Conservation (phyloP, 2,888 invertebrate species). For the Polydrusus tereticollis region DNA sequence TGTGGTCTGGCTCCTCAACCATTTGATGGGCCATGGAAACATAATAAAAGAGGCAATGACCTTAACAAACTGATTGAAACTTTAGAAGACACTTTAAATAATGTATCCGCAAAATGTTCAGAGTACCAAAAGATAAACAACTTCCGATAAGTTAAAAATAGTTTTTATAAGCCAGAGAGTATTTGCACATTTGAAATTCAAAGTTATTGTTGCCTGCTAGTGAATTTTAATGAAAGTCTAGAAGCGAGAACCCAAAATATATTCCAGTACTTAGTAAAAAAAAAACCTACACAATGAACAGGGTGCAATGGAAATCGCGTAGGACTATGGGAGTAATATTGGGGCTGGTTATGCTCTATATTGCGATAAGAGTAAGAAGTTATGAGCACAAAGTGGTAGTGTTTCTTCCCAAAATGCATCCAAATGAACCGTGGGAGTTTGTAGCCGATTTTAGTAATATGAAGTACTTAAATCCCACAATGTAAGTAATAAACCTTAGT, state of each 20-base stretch:
- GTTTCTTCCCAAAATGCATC: conserved; percentile 70
- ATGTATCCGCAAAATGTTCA: not conserved
- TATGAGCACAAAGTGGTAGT: conserved; percentile 68
- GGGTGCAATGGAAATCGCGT: conserved; percentile 61
- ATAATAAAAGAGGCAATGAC: conserved; percentile 17
- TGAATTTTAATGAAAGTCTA: conserved; percentile 9
- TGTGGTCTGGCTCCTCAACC: no score
- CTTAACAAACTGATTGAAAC: not conserved
- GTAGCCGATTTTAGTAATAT: conserved; percentile 83
- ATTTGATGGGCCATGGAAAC: no score
- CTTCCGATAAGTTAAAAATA: conserved; percentile 35
- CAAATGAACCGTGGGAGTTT: conserved; percentile 78
- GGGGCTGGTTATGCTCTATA: conserved; percentile 57
- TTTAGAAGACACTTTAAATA: not conserved
- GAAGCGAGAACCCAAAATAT: no score
- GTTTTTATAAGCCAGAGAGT: not conserved
- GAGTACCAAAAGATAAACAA: conserved; percentile 31
- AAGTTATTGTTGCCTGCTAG: not conserved
- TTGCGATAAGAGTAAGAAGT: conserved; percentile 59
- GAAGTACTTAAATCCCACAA: conserved; percentile 78
- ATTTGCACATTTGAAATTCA: conserved; percentile 15
- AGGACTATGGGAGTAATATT: conserved; percentile 54
- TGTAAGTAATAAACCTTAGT: conserved; percentile 78
- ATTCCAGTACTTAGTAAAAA: not conserved
- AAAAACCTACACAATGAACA: conserved; percentile 55